Evolutionary conservation across 2,113 vertebrate genomes (phyloP), one percentile per base, ranked within the genome.

Genomic region (Ochotona curzoniae): DNA sequence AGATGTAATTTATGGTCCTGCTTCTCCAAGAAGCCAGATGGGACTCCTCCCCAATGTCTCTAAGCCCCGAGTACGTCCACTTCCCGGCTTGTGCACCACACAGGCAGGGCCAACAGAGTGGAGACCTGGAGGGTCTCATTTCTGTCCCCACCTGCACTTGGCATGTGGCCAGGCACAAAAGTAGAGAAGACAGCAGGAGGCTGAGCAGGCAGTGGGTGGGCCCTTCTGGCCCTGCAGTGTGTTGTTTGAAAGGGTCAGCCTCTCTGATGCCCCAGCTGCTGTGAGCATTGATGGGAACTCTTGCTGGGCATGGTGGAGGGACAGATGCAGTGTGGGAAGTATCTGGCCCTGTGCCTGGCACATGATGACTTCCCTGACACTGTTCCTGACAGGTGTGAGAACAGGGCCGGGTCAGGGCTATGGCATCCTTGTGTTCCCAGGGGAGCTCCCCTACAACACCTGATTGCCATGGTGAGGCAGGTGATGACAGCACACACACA

Each of bases 11-110:
- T 15, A 82, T 64, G 83, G 38, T 25, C 49, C n/a, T 61, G 54
- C 49, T 71, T 67, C 30, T 95, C 47, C 87, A 73, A 26, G n/a
- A 91, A 93, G 49, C 26, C 60, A 60, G 60, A 47, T 69, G 23
- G 32, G 83, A 73, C 28, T 87, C 28, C 83, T 10, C 66, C 60
- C 21, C 38, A 14, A 14, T 76, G 8, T 91, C 35, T 83, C n/a
- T 17, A 60, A 73, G 78, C 26, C n/a, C 38, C 26, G 17, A 74
- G n/a, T 35, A 61, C 3, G 71, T 44, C 28, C 28, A 14, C 17
- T n/a, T 61, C 44, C 8, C 57, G 21, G n/a, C 51, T 90, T 12
- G 38, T 80, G 66, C n/a, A 44, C 5, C 20, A 73, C 47, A 47
- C 14, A n/a, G 57, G 54, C 0, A 1, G 54, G n/a, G 54, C 28